Evolutionary conservation across 2,797 vertebrate genomes (phyloP).

Genomic region (Phoeniculus purpureus): DNA sequence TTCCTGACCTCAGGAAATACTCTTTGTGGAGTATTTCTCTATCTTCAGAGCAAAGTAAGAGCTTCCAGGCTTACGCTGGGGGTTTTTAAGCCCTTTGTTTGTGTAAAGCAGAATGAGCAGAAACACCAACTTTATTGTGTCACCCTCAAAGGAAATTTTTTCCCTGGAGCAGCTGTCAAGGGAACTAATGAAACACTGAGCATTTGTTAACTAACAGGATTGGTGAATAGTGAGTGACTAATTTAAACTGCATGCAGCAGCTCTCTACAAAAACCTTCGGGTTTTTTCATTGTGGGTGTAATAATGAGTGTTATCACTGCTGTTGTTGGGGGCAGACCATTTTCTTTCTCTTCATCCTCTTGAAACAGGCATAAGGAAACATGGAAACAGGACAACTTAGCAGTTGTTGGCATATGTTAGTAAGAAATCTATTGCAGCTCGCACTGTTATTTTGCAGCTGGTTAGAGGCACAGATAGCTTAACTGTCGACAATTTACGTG

Average conservation of each 20-base stretch:
- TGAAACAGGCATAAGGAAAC: not conserved
- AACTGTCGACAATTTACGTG: not conserved
- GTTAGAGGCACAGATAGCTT: not conserved
- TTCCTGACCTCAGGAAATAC: not conserved
- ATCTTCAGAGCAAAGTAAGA: not conserved
- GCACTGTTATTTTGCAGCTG: not conserved
- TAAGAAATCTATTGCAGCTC: not conserved
- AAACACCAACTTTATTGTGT: not conserved
- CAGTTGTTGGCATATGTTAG: not conserved
- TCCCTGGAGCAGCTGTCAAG: constrained; percentile 8
- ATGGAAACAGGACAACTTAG: not conserved
- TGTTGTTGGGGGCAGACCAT: not conserved
- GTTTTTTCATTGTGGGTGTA: not conserved
- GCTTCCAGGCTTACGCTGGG: not conserved
- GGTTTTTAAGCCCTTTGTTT: not conserved
- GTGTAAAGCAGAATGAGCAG: not conserved
- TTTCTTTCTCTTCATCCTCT: not conserved
- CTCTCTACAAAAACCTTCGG: not conserved
- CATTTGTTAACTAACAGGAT: constrained; percentile 29
- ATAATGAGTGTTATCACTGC: not conserved
- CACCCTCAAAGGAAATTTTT: not conserved
- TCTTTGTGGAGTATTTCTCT: not conserved
- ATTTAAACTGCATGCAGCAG: not conserved
- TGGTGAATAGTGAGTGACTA: not conserved
- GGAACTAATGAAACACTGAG: constrained; percentile 23